A percentile compares a stretch with the other conserved stretches of the same genome.
These are phyloP conservation scores for Altica lythri DNA, from an alignment of 2,888 invertebrate species.

Conservation along the genomic window DNA sequence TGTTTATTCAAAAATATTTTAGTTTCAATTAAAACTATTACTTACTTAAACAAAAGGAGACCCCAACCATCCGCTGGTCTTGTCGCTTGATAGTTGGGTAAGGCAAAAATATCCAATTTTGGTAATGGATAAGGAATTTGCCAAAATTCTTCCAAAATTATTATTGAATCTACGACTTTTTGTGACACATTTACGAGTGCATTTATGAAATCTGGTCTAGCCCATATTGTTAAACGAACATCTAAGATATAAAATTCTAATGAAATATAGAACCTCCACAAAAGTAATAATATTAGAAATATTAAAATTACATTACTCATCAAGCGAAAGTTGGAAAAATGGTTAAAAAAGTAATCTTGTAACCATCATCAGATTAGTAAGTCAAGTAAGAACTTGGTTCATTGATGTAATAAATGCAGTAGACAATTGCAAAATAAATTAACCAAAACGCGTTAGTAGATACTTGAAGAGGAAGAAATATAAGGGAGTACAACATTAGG, in stretches of 20 bases:
- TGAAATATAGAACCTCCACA: constrained; percentile 32
- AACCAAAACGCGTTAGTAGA: no score
- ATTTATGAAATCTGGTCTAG: constrained; percentile 65
- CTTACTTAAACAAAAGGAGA: constrained; percentile 76
- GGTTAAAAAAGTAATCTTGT: no score
- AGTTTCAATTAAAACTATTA: constrained; percentile 5
- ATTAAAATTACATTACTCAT: no score
- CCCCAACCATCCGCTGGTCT: constrained; percentile 82
- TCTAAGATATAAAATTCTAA: constrained; percentile 37
- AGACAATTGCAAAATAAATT: no score
- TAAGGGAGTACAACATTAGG: no score
- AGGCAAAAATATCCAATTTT: constrained; percentile 72
- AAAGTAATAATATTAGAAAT: no score
- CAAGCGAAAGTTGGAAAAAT: no score
- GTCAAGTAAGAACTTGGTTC: no score
- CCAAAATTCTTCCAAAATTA: constrained; percentile 67
- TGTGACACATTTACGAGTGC: constrained; percentile 64
- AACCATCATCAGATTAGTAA: no score
- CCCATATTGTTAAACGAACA: constrained; percentile 66
- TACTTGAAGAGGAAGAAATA: no score
- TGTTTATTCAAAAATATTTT: not conserved
- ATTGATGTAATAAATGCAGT: no score
- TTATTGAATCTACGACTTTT: constrained; percentile 64
- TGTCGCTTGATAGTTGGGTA: constrained; percentile 72
- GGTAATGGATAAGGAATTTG: constrained; percentile 68